Conservation (phyloP, 1,140 invertebrate species). For the Onthophagus taurus region DNA sequence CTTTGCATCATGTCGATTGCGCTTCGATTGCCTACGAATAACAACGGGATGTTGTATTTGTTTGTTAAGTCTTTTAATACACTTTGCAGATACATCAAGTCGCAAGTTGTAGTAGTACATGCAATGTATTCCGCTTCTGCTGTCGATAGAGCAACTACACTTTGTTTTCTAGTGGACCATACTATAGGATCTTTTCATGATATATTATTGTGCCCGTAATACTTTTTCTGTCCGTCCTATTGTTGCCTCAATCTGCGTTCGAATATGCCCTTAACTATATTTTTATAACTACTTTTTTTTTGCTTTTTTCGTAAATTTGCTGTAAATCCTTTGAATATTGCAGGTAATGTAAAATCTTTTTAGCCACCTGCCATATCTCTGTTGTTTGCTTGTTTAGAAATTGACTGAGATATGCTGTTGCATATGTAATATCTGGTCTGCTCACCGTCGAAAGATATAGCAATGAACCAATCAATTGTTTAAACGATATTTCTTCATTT, state of each 20-base stretch:
- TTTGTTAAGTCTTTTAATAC: background rate
- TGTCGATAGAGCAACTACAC: constrained; percentile 20
- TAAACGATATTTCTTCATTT: constrained; percentile 5
- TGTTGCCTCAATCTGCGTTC: constrained; percentile 22
- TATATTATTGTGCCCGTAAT: constrained; percentile 22
- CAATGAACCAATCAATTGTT: background rate
- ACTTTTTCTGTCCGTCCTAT: constrained; percentile 23
- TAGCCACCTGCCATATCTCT: constrained; percentile 2
- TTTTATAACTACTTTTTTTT: no score
- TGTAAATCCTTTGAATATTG: background rate
- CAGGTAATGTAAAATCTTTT: constrained; percentile 3
- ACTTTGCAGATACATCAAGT: constrained; percentile 12
- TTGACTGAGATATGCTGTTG: constrained; percentile 1
- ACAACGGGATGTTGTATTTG: no score
- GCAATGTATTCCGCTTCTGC: constrained; percentile 27
- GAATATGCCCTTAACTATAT: background rate
- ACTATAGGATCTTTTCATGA: constrained; percentile 16
- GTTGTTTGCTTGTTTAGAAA: constrained; percentile 4
- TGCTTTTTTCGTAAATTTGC: background rate
- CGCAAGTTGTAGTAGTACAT: constrained; percentile 9
- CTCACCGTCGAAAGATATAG: constrained; percentile 3
- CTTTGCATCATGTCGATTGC: constrained; percentile 4
- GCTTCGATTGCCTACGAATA: background rate
- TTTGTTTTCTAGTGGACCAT: constrained; percentile 27
- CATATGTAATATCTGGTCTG: constrained; percentile 9